Conservation (phyloP, 2,113 vertebrate species). For the Sturnira hondurensis region DNA sequence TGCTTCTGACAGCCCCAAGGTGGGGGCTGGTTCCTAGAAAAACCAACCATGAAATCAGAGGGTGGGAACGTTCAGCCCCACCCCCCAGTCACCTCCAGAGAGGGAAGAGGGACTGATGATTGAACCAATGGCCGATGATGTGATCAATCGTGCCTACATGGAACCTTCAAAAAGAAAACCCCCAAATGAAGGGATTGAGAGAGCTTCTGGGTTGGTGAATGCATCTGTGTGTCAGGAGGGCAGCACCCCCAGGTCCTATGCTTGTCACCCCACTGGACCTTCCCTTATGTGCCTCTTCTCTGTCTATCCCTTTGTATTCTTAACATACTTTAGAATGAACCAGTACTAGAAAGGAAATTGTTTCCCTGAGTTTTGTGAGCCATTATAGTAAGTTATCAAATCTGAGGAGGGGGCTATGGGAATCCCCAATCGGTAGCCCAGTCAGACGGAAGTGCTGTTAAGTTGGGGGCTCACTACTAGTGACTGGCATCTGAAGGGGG, state of each 20-base stretch:
- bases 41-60: not conserved
- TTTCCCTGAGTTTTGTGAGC: not conserved
- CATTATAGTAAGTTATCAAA: not conserved
- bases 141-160: not conserved
- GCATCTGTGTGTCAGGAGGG: not conserved
- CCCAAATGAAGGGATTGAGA: not conserved
- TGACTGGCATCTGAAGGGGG: not conserved
- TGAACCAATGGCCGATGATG: not conserved
- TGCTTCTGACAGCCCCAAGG: not conserved
- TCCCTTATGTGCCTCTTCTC: not conserved
- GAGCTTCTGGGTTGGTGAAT: not conserved
- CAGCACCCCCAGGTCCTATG: too few relatives aligned
- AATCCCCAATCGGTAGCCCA: not conserved
- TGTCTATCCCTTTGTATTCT: accelerated
- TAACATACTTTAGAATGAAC: not conserved
- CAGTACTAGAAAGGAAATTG: not conserved
- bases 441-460: not conserved
- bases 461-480: not conserved
- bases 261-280: too few relatives aligned
- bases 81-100: too few relatives aligned
- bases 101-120: not conserved
- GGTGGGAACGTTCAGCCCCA: not conserved
- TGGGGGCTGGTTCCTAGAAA: not conserved
- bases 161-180: not conserved
- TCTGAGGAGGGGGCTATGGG: not conserved